phyloP scores from a whole-genome alignment of 1,140 invertebrate genomes.

The Caenorhabditis remanei region DNA sequence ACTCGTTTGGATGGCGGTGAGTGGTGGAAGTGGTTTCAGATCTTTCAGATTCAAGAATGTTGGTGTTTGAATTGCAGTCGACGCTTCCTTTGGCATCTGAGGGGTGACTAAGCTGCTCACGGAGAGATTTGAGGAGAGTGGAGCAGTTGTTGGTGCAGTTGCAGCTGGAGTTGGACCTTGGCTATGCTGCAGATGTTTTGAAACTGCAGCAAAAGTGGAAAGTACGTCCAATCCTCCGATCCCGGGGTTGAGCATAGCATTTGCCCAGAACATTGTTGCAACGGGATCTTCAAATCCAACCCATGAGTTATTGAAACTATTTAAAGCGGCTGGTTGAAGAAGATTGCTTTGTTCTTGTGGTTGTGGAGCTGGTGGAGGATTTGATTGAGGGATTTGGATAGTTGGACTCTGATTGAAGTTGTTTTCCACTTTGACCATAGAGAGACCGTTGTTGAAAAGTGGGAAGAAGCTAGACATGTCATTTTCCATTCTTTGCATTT shows the following conservation, averaged over 20 bases:
- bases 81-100: constrained; percentile 27
- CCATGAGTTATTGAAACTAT: constrained; percentile 51
- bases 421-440: constrained; percentile 54
- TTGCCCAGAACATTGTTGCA: constrained; percentile 44
- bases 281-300: constrained; percentile 30
- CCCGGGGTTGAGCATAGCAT: constrained; percentile 45
- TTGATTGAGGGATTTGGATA: constrained; percentile 56
- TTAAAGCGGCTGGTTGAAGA: neutral
- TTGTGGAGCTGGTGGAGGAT: neutral
- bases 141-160: constrained; percentile 39
- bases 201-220: constrained; percentile 58
- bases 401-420: constrained; percentile 25
- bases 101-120: constrained; percentile 15
- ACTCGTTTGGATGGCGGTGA: constrained; percentile 23
- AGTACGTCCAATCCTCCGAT: constrained; percentile 49
- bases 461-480: constrained; percentile 41
- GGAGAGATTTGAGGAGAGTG: constrained; percentile 3
- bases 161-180: constrained; percentile 35
- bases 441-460: constrained; percentile 43
- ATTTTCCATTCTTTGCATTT: constrained; percentile 56
- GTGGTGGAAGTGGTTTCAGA: constrained; percentile 34
- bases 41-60: constrained; percentile 27
- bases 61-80: constrained; percentile 9
- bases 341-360: constrained; percentile 16
- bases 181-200: constrained; percentile 1